Base-by-base conservation (phyloP, 2,113 vertebrate genomes). In the Burhinus bistriatus region DNA sequence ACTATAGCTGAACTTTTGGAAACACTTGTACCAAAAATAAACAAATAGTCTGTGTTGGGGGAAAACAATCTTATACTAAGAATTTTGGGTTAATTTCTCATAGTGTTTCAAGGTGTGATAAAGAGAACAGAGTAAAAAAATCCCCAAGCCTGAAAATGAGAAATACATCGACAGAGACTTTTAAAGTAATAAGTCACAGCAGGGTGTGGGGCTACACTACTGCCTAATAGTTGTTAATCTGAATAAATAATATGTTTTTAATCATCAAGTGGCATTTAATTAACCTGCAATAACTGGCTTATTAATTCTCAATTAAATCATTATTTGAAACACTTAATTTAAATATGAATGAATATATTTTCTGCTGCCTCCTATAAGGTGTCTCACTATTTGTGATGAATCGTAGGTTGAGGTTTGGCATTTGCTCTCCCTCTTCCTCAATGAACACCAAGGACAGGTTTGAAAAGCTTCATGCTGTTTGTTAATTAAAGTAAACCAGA, bases 241-340 rank as follows among this genome's bases (percentile, higher is more conserved):
- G 97, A 98, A 97, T 98, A 98, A 98, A 98, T 95, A 96, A 96
- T 98, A 98, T 96, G 87, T 66, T 98, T 98, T 98, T 96, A 97
- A 97, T 97, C 79, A 98, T 96, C 76, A 97, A 98, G 81, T 97
- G 93, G 84, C 91, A 97, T 96, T 97, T 97, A 97, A 98, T 98
- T 98, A 97, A 98, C 96, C 97, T 97, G 79, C 44, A 96, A 96
- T 97, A 97, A 96, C 91, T 91, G 64, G 68, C 70, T 97, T 98
- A 96, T 97, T 98, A 98, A 96, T 96, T 97, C 95, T 96, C 96
- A 94, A 97, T 98, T 98, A 97, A 97, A 94, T 97, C 42, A 93
- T 97, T 97, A 97, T 96, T 95, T 97, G 57, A 93, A 91, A 94
- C 70, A 95, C 62, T 95, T 97, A 86, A 96, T 97, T 97, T 97